Evolutionary conservation across 2,888 invertebrate species (phyloP).

Genomic region (Drosophila peninsularis): DNA sequence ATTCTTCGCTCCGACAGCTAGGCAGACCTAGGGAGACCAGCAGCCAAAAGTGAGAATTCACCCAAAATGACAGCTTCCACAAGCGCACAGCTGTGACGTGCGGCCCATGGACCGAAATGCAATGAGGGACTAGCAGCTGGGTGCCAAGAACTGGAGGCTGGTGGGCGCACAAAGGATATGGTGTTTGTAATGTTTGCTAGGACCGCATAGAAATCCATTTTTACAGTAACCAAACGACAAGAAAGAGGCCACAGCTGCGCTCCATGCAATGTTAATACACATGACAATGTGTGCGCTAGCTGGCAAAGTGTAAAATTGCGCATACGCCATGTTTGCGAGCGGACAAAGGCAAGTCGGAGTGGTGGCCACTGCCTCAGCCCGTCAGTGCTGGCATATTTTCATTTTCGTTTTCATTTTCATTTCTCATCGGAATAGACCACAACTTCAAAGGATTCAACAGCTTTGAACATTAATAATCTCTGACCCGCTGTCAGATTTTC

Average conservation of each 20-base stretch:
- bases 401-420: conserved; percentile 62
- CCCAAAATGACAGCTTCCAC: conserved; percentile 51
- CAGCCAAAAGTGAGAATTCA: conserved; percentile 61
- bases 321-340: conserved; percentile 55
- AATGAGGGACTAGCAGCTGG: conserved; percentile 5
- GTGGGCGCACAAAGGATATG: conserved; percentile 40
- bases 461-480: conserved; percentile 62
- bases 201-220: conserved; percentile 65
- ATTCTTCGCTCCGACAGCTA: conserved; percentile 43
- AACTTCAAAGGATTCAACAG: conserved; percentile 57
- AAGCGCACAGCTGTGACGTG: conserved; percentile 35
- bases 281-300: conserved; percentile 60
- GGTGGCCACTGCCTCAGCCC: conserved; percentile 9
- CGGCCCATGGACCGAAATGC: conserved; percentile 14
- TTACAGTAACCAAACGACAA: conserved; percentile 53
- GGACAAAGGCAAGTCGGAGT: conserved; percentile 22
- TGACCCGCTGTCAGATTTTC: conserved; percentile 67
- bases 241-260: conserved; percentile 61
- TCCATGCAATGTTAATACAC: conserved; percentile 69
- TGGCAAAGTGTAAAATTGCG: conserved; percentile 72
- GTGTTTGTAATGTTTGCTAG: conserved; percentile 43
- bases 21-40: conserved; percentile 19
- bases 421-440: conserved; percentile 59
- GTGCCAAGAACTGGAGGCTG: conserved; percentile 3
- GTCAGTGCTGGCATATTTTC: conserved; percentile 49